Evolutionary conservation across 92 coral and sea anemone genomes (phyloP).

Genomic region (Epizoanthus illoricatus): DNA sequence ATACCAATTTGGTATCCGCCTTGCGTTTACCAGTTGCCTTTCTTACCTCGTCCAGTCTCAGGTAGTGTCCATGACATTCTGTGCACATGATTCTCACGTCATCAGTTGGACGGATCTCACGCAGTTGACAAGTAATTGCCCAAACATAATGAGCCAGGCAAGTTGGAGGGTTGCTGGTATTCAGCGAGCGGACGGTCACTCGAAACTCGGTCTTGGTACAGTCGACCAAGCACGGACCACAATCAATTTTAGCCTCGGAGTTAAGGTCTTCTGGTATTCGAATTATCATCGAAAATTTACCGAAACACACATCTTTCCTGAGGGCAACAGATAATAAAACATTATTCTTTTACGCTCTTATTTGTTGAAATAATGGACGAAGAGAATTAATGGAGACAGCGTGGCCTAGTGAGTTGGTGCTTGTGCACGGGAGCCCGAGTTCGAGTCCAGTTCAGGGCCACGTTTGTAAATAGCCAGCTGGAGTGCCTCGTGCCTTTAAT

Average conservation of each 20-base stretch:
- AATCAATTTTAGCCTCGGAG: slow-evolving; percentile 29
- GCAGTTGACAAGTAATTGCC: not conserved
- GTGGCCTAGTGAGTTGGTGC: too few species aligned
- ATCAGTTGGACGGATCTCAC: slow-evolving; percentile 8
- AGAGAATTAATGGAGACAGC: too few species aligned
- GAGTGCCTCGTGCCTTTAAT: too few species aligned
- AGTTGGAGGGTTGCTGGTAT: not conserved
- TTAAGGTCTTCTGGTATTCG: slow-evolving; percentile 31
- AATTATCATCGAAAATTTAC: slow-evolving; percentile 24
- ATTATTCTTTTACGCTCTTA: not conserved
- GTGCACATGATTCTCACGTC: slow-evolving; percentile 26
- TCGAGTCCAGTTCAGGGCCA: too few species aligned
- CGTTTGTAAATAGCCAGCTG: too few species aligned
- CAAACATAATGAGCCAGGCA: not conserved
- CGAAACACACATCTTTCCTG: slow-evolving; percentile 24
- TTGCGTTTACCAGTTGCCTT: not conserved
- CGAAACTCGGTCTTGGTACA: slow-evolving; percentile 20
- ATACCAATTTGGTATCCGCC: not conserved
- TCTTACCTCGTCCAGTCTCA: not conserved
- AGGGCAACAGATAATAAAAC: not conserved
- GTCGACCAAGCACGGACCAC: slow-evolving; percentile 13
- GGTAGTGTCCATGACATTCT: slow-evolving; percentile 8
- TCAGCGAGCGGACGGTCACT: slow-evolving; percentile 19
- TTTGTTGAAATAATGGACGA: not conserved
- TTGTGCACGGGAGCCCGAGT: too few species aligned